Conservation (phyloP, 2,113 vertebrate genomes). For the Ia io region DNA sequence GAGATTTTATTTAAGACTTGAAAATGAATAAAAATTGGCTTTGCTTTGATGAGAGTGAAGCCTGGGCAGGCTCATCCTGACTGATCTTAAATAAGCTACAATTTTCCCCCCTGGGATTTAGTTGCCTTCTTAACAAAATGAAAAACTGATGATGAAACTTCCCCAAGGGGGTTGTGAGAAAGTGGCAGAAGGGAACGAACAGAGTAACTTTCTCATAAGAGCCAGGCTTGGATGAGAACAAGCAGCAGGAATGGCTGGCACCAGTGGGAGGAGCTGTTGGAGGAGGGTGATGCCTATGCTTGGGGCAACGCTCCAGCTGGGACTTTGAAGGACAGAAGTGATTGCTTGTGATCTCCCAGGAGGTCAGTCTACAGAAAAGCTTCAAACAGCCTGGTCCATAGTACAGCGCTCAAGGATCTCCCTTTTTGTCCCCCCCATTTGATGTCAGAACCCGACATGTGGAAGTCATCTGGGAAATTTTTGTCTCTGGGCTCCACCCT, state of each 20-base stretch:
- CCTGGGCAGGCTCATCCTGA: background rate
- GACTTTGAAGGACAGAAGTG: background rate
- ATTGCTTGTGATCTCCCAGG: background rate
- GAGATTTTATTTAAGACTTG: slow-evolving; percentile 6
- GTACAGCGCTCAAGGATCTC: background rate
- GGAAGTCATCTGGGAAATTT: background rate
- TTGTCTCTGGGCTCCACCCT: background rate
- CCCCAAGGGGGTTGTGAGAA: background rate
- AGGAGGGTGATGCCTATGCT: background rate
- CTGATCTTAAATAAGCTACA: background rate
- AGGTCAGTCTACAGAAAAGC: background rate
- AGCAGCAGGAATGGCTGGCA: rapidly evolving
- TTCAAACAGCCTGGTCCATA: background rate
- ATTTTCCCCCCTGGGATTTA: background rate
- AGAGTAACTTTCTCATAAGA: background rate
- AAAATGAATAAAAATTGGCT: background rate
- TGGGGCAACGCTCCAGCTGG: background rate
- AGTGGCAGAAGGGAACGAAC: background rate
- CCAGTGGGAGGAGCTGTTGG: background rate
- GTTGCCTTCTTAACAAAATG: slow-evolving; percentile 34
- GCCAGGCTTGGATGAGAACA: background rate
- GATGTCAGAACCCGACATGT: background rate
- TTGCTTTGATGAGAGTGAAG: slow-evolving; percentile 2
- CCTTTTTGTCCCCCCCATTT: background rate
- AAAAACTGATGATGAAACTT: background rate